Conservation (phyloP, 2,113 vertebrate species). For the Xerus inauris region DNA sequence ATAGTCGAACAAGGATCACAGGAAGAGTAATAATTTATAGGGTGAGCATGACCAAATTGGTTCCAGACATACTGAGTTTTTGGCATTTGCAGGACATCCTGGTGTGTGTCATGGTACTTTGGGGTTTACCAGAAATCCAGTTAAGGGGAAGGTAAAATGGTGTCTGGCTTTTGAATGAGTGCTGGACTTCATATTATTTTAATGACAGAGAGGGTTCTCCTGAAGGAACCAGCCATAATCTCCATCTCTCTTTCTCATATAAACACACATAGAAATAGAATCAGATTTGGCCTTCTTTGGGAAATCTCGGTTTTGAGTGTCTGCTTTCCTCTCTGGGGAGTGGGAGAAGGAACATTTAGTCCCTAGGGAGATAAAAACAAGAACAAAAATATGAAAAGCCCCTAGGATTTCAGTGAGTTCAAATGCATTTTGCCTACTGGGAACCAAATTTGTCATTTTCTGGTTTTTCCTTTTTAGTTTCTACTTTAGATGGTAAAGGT, state of each 20-base stretch:
- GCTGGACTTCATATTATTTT: background rate
- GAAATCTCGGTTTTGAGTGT: background rate
- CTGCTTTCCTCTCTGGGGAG: background rate
- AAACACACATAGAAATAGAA: background rate
- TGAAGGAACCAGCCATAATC: background rate
- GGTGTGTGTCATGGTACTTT: background rate
- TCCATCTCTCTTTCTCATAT: background rate
- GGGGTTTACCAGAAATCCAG: background rate
- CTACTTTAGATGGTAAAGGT: background rate
- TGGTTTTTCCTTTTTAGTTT: conserved; percentile 23
- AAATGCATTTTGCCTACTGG: background rate
- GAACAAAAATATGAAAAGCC: background rate
- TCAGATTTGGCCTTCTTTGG: background rate
- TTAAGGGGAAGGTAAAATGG: background rate
- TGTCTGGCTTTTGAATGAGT: background rate
- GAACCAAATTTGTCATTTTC: conserved; percentile 57
- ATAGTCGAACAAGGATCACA: background rate
- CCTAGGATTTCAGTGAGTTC: background rate
- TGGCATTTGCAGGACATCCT: background rate
- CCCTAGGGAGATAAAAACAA: background rate
- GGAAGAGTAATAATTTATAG: background rate
- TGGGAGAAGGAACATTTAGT: background rate
- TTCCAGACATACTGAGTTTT: background rate
- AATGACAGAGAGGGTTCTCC: background rate
- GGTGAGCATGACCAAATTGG: background rate